Conservation (phyloP, 2,797 vertebrate genomes). For the Tapirus indicus region DNA sequence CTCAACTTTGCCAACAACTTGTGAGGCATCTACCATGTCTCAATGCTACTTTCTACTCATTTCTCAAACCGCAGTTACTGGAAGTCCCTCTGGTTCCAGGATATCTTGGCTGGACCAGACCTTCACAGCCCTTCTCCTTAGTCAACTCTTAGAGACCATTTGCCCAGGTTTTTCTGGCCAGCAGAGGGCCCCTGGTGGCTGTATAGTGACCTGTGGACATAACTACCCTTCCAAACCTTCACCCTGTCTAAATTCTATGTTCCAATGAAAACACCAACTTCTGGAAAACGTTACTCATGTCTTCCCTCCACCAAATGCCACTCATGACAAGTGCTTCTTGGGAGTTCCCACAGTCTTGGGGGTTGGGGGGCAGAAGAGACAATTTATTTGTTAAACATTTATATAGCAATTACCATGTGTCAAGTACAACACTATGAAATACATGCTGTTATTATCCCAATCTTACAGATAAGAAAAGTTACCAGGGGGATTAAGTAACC, state of each 20-base stretch:
- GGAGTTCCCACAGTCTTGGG: not conserved
- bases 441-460: not conserved
- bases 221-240: not conserved
- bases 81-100: not conserved
- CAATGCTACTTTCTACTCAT: not conserved
- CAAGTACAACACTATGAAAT: not conserved
- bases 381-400: not conserved
- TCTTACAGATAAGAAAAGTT: not conserved
- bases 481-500: not conserved
- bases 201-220: not conserved
- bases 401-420: not conserved
- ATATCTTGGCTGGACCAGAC: not conserved
- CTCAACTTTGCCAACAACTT: not conserved
- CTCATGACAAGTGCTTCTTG: not conserved
- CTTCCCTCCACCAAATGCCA: not conserved
- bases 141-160: not conserved
- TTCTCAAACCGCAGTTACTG: not conserved
- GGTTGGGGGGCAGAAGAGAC: not conserved
- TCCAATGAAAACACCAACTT: not conserved
- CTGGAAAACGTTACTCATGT: not conserved
- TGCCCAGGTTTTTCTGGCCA: constrained; percentile 41
- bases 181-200: not conserved
- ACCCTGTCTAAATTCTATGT: not conserved
- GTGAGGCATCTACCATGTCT: not conserved
- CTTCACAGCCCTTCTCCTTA: not conserved